A percentile compares a stretch with the other conserved stretches of the same genome.
phyloP scores from a whole-genome alignment of 2,113 vertebrate species.

The Calidris pugnax region DNA sequence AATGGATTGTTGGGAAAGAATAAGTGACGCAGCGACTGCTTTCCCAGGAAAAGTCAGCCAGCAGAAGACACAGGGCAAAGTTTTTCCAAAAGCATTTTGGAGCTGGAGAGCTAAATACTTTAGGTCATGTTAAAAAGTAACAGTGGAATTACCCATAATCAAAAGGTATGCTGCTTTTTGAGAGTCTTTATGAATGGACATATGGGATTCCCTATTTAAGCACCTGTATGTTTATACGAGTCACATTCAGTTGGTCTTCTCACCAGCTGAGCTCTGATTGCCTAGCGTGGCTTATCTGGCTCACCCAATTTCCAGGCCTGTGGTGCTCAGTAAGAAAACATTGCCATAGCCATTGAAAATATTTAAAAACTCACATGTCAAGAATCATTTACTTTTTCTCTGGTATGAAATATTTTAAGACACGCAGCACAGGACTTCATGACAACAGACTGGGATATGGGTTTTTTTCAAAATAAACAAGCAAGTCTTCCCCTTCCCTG shows the following conservation, averaged over 20 bases:
- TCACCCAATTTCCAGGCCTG: too few species aligned
- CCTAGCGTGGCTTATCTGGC: neutral
- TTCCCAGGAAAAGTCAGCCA: neutral
- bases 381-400: neutral
- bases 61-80: neutral
- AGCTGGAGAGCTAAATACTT: neutral
- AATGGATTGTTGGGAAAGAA: neutral
- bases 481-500: neutral
- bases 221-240: neutral
- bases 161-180: neutral
- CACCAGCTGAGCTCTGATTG: neutral
- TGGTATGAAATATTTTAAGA: neutral
- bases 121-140: neutral
- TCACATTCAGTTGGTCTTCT: neutral
- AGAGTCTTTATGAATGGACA: neutral
- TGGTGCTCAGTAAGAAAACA: neutral
- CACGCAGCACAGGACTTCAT: neutral
- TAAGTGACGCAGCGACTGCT: neutral
- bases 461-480: neutral
- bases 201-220: neutral
- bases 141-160: neutral
- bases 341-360: neutral
- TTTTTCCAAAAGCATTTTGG: neutral
- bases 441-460: neutral
- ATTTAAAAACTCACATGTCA: neutral